phyloP scores from a whole-genome alignment of 2,888 invertebrate species.

The Portevinia maculata region DNA sequence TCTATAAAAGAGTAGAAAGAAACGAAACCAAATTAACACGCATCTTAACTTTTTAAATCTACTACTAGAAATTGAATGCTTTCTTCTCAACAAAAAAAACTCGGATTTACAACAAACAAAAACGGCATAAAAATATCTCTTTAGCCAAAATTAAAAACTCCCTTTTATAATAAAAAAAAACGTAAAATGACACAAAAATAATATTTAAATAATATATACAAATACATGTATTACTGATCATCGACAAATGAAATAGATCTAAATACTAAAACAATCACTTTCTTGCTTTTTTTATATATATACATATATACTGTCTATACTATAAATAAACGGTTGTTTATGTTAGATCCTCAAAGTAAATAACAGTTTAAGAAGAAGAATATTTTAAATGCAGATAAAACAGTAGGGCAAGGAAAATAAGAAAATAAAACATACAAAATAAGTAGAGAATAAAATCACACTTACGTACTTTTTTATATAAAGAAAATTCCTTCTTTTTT shows the following conservation, averaged over 20 bases:
- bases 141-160: conserved; percentile 35
- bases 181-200: conserved; percentile 42
- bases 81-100: conserved; percentile 51
- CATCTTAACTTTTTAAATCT: conserved; percentile 51
- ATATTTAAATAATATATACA: conserved; percentile 33
- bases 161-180: conserved; percentile 50
- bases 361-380: conserved; percentile 22
- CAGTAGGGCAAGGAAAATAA: conserved; percentile 20
- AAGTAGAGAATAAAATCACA: conserved; percentile 36
- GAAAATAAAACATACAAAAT: conserved; percentile 6
- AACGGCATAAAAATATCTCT: conserved; percentile 40
- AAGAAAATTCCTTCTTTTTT: conserved; percentile 15
- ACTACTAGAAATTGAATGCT: conserved; percentile 62
- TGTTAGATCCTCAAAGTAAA: conserved; percentile 45
- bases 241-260: conserved; percentile 45
- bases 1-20: conserved; percentile 19
- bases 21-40: conserved; percentile 25
- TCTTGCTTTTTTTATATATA: conserved; percentile 29
- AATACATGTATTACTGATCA: conserved; percentile 22
- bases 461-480: conserved; percentile 40
- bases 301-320: conserved; percentile 33
- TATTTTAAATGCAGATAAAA: conserved; percentile 33
- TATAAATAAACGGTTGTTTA: conserved; percentile 60
- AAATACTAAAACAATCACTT: conserved; percentile 65
- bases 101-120: conserved; percentile 35